These are phyloP conservation scores for Uloborus diversus DNA, from an alignment of 1,140 invertebrate species.

Conservation along the genomic window DNA sequence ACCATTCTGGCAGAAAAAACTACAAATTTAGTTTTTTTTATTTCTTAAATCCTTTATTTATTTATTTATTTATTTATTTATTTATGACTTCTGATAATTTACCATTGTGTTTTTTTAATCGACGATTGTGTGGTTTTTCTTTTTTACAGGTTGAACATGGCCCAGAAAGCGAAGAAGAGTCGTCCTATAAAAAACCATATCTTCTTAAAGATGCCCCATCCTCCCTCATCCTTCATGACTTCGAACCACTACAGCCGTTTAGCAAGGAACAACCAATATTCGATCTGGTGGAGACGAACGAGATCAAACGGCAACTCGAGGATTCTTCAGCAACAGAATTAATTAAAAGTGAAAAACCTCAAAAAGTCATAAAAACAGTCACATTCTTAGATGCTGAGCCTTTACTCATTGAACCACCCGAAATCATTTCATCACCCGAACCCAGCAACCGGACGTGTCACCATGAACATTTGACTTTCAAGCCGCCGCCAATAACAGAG, in stretches of 20 bases:
- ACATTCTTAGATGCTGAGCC: slow-evolving; percentile 27
- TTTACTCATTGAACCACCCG: slow-evolving; percentile 8
- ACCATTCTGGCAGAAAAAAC: too few relatives aligned
- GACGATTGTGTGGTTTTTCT: too few relatives aligned
- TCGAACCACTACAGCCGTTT: slow-evolving; percentile 6
- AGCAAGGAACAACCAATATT: slow-evolving; percentile 25
- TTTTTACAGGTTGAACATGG: background rate
- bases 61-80: too few relatives aligned
- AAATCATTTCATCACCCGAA: background rate
- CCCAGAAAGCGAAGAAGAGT: slow-evolving; percentile 22
- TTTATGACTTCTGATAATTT: background rate
- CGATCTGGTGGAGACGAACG: slow-evolving; percentile 25
- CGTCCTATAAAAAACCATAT: slow-evolving; percentile 35
- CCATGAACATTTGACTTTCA: slow-evolving; percentile 7
- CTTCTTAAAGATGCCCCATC: slow-evolving; percentile 38
- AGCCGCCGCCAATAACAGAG: background rate
- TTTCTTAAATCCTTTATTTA: too few relatives aligned
- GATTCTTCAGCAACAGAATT: slow-evolving; percentile 12
- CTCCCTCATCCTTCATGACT: slow-evolving; percentile 35
- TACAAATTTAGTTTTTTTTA: too few relatives aligned
- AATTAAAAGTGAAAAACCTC: background rate
- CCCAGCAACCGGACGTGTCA: background rate
- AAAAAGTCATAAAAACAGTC: slow-evolving; percentile 34
- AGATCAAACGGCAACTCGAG: slow-evolving; percentile 16
- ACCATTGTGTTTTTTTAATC: too few relatives aligned